Conservation (phyloP, 2,888 invertebrate species). For the Dorcus hopei region DNA sequence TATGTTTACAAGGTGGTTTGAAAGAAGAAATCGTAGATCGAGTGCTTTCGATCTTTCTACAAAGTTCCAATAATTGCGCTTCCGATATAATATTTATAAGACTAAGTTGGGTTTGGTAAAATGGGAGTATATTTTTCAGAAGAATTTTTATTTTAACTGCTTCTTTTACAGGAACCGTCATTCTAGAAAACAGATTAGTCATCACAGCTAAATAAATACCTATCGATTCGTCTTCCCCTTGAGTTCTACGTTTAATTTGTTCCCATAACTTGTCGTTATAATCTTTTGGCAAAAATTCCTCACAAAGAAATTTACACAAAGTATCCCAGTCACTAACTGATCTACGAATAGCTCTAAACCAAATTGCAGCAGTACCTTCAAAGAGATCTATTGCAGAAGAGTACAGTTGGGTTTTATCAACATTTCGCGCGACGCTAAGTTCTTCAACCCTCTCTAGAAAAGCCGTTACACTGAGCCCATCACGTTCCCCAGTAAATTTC, state of each 20-base stretch:
- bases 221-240: not conserved
- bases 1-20: too few species aligned
- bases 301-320: not conserved
- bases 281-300: not conserved
- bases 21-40: too few species aligned
- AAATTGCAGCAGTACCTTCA: not conserved
- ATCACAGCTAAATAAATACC: not conserved
- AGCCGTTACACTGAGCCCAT: not conserved
- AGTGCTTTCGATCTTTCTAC: too few species aligned
- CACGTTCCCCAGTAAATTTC: not conserved
- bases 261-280: not conserved
- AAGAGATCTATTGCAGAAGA: not conserved
- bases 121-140: too few species aligned
- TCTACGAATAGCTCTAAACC: not conserved
- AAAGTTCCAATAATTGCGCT: too few species aligned
- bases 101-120: not conserved
- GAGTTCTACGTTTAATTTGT: not conserved
- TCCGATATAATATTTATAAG: too few species aligned
- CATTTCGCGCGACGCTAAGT: not conserved
- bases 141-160: too few species aligned
- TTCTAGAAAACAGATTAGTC: not conserved
- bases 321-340: not conserved
- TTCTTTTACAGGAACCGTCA: not conserved
- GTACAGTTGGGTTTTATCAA: not conserved
- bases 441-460: conserved; percentile 2